Evolutionary conservation across 2,797 vertebrate species (phyloP).

Genomic region (Etheostoma perlongum): DNA sequence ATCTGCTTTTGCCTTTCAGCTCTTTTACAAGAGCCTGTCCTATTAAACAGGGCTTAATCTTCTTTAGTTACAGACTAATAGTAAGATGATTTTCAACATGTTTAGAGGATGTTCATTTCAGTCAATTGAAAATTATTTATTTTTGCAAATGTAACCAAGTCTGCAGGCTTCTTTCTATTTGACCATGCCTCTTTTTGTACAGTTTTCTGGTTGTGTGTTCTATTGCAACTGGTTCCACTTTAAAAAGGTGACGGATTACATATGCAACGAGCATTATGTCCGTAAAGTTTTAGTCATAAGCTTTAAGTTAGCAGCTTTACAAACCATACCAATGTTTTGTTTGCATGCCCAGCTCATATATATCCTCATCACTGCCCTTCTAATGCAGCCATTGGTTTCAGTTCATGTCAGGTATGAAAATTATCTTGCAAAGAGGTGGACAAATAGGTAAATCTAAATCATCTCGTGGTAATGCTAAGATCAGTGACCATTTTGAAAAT

Average conservation of each 20-base stretch:
- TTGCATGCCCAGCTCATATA: slow-evolving; percentile 7
- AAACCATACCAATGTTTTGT: neutral
- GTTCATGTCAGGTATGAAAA: slow-evolving; percentile 34
- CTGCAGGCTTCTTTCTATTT: neutral
- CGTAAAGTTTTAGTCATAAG: neutral
- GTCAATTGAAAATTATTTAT: neutral
- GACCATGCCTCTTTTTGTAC: neutral
- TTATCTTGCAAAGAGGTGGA: slow-evolving; percentile 21
- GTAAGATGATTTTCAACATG: slow-evolving; percentile 30
- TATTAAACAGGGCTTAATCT: slow-evolving; percentile 57
- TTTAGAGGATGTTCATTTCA: slow-evolving; percentile 26
- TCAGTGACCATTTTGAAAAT: slow-evolving; percentile 3
- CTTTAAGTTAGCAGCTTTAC: slow-evolving; percentile 1
- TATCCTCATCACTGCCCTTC: slow-evolving; percentile 3
- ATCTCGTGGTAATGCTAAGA: slow-evolving; percentile 15
- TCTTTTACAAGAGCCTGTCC: slow-evolving; percentile 35
- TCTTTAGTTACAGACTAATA: slow-evolving; percentile 41
- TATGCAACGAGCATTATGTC: neutral
- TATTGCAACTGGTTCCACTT: neutral
- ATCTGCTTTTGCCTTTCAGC: slow-evolving; percentile 53
- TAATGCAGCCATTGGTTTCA: neutral
- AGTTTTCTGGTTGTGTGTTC: neutral
- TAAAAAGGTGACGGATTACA: neutral
- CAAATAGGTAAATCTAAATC: slow-evolving; percentile 23
- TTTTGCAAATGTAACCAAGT: neutral